These are phyloP conservation scores for Embiotoca jacksoni DNA, from an alignment of 2,113 vertebrate genomes.

Conservation along the genomic window DNA sequence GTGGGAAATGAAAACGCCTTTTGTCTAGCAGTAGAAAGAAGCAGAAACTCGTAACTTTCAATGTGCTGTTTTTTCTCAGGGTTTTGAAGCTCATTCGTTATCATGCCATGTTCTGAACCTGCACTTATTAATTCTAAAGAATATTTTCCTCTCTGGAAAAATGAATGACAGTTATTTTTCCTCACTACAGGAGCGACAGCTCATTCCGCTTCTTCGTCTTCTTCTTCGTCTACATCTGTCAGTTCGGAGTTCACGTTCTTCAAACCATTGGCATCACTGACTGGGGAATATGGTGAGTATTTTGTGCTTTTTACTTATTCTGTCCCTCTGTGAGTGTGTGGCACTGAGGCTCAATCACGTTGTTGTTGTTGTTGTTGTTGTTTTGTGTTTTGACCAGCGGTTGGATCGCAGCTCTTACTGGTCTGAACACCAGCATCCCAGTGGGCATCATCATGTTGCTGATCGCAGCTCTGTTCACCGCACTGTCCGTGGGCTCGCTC, in stretches of 20 bases:
- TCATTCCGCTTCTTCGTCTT: conserved; percentile 99
- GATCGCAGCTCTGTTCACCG: conserved; percentile 96
- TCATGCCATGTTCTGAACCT: too few relatives aligned
- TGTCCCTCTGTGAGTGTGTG: background rate
- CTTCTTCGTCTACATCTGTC: conserved; percentile 99
- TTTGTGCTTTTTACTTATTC: background rate
- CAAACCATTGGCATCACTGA: conserved; percentile 95
- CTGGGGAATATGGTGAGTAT: conserved; percentile 96
- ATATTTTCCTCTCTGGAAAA: too few relatives aligned
- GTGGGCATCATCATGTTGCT: conserved; percentile 99
- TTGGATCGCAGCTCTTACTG: conserved; percentile 97
- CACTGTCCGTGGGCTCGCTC: conserved; percentile 95
- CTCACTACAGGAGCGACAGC: conserved; percentile 93
- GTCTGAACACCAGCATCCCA: conserved; percentile 94
- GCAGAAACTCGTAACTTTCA: background rate
- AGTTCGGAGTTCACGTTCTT: conserved; percentile 96
- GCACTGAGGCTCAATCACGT: background rate
- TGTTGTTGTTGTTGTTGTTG: conserved; percentile 20
- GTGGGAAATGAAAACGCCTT: background rate
- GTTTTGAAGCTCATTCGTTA: too few relatives aligned
- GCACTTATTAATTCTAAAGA: too few relatives aligned
- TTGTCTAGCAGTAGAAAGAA: background rate
- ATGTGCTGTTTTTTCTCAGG: too few relatives aligned
- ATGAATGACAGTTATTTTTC: conserved; percentile 19
- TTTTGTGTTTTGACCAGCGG: conserved; percentile 83